phyloP scores from a whole-genome alignment of 2,888 invertebrate genomes.

The Drosophila merina region DNA sequence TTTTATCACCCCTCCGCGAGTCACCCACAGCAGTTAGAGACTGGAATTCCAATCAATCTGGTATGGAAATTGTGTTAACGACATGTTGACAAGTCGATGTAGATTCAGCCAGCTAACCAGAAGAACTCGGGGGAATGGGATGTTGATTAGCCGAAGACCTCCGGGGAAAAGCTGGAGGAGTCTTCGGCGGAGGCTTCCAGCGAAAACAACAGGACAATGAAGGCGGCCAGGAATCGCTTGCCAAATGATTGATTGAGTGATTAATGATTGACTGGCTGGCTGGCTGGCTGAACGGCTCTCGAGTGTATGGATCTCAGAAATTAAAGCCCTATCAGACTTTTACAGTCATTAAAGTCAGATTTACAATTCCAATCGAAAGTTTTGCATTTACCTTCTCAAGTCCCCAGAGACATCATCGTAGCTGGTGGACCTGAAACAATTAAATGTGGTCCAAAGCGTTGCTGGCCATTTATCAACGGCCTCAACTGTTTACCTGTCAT shows the following conservation, averaged over 20 bases:
- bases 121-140: slow-evolving; percentile 41
- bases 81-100: slow-evolving; percentile 79
- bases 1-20: not conserved
- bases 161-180: slow-evolving; percentile 33
- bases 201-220: slow-evolving; percentile 62
- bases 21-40: slow-evolving; percentile 15
- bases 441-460: slow-evolving; percentile 69
- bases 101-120: slow-evolving; percentile 67
- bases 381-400: slow-evolving; percentile 28
- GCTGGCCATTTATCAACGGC: slow-evolving; percentile 75
- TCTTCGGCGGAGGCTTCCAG: slow-evolving; percentile 18
- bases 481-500: slow-evolving; percentile 80
- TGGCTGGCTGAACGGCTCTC: slow-evolving; percentile 35
- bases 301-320: slow-evolving; percentile 39
- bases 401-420: slow-evolving; percentile 15
- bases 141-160: slow-evolving; percentile 55
- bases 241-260: slow-evolving; percentile 81
- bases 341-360: slow-evolving; percentile 58
- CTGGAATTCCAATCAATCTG: slow-evolving; percentile 44
- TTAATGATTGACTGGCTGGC: slow-evolving; percentile 73
- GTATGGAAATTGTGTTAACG: slow-evolving; percentile 80
- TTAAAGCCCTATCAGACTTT: slow-evolving; percentile 64
- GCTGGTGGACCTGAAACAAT: slow-evolving; percentile 47
- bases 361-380: slow-evolving; percentile 55
- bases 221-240: slow-evolving; percentile 40